Conservation (phyloP, 2,888 invertebrate genomes). For the Amphipoea lucens region DNA sequence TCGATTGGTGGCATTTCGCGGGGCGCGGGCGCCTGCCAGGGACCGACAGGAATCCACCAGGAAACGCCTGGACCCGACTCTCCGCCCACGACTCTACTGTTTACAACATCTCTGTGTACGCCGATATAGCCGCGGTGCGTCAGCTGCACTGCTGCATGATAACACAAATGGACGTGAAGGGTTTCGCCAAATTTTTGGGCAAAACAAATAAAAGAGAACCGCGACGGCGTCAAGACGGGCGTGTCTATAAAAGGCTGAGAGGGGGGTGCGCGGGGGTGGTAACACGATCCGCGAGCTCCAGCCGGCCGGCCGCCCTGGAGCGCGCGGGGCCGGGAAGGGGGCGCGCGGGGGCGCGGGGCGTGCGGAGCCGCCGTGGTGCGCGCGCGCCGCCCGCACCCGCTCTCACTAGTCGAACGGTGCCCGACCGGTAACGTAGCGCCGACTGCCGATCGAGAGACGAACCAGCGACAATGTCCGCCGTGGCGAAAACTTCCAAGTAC, state of each 20-base stretch:
- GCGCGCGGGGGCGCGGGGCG: slow-evolving; percentile 63
- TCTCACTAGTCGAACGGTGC: slow-evolving; percentile 91
- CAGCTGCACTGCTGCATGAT: slow-evolving; percentile 53
- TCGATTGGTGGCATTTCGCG: slow-evolving; percentile 77
- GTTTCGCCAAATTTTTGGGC: slow-evolving; percentile 88
- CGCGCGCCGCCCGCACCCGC: slow-evolving; percentile 85
- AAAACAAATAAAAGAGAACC: slow-evolving; percentile 88
- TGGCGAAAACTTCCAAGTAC: slow-evolving; percentile 97
- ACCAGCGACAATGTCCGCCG: slow-evolving; percentile 93
- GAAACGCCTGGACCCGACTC: slow-evolving; percentile 74
- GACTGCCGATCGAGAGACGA: slow-evolving; percentile 90
- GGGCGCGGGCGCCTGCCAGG: slow-evolving; percentile 79
- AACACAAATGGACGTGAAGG: slow-evolving; percentile 73
- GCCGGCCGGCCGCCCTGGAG: slow-evolving; percentile 89
- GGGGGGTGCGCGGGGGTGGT: slow-evolving; percentile 90
- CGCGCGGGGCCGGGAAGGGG: slow-evolving; percentile 64
- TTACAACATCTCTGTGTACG: slow-evolving; percentile 49
- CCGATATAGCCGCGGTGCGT: slow-evolving; percentile 47
- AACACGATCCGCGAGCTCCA: slow-evolving; percentile 90
- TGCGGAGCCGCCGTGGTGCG: slow-evolving; percentile 74
- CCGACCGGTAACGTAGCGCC: slow-evolving; percentile 91
- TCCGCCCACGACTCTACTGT: slow-evolving; percentile 63
- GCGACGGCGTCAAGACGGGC: slow-evolving; percentile 86
- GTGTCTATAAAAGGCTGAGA: slow-evolving; percentile 90
- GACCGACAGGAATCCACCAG: slow-evolving; percentile 80